Conservation (phyloP, 2,113 vertebrate genomes). For the Emydura subglobosa region DNA sequence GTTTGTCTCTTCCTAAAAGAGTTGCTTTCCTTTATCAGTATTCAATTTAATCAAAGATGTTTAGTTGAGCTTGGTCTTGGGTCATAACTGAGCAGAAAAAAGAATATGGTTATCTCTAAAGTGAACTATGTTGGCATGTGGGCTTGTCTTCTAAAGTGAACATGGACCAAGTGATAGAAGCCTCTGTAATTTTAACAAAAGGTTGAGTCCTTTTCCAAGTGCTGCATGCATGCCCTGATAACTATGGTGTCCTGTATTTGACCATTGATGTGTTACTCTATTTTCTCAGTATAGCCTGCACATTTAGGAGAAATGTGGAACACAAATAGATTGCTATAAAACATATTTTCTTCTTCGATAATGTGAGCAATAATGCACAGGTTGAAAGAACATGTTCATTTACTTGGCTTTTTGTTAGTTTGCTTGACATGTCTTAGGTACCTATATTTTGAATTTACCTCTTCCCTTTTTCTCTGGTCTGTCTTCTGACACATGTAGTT, state of each 20-base stretch:
- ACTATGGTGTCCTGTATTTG: not conserved
- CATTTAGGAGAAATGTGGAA: not conserved
- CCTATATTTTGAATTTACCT: not conserved
- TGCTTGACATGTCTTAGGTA: not conserved
- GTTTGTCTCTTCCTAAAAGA: constrained; percentile 16
- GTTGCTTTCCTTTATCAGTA: constrained; percentile 26
- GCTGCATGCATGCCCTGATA: not conserved
- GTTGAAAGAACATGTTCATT: not conserved
- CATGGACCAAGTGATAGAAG: not conserved
- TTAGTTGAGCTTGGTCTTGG: not conserved
- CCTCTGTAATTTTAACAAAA: not conserved
- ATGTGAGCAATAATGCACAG: not conserved
- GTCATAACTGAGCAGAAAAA: constrained; percentile 16
- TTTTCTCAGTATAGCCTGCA: not conserved
- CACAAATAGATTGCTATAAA: not conserved
- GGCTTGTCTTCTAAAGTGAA: constrained; percentile 6
- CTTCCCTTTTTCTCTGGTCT: not conserved
- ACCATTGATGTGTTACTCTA: not conserved
- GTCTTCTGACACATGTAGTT: not conserved
- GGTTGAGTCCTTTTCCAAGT: not conserved
- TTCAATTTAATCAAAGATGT: not conserved
- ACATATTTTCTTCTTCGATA: not conserved
- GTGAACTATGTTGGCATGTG: not conserved
- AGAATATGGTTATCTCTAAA: not conserved
- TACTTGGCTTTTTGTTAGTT: not conserved